Conservation (phyloP, 2,888 invertebrate species). For the Lathronympha strigana region DNA sequence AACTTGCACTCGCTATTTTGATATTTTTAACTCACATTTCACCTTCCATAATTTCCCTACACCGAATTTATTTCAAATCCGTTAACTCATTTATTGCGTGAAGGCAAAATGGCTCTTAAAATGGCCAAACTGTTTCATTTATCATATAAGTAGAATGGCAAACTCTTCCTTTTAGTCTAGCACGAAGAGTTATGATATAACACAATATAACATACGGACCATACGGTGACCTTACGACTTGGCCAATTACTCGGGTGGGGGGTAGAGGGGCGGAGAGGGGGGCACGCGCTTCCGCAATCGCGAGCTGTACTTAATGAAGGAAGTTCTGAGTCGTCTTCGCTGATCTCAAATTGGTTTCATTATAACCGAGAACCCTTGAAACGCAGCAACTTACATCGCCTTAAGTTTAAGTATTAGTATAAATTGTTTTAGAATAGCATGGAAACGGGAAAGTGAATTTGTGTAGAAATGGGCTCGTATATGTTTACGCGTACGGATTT, state of each 20-base stretch:
- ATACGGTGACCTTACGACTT: constrained; percentile 32
- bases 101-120: no score
- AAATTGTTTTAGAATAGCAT: not conserved
- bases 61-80: no score
- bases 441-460: not conserved
- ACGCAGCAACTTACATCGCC: not conserved
- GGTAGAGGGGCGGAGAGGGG: constrained; percentile 3
- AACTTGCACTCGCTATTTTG: no score
- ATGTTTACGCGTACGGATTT: no score
- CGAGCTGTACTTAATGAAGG: constrained; percentile 38
- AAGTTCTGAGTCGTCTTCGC: constrained; percentile 30
- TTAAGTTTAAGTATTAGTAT: not conserved
- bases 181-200: constrained; percentile 17
- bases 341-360: constrained; percentile 29
- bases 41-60: no score
- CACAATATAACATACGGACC: constrained; percentile 30
- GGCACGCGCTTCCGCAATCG: constrained; percentile 24
- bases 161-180: no score
- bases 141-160: no score
- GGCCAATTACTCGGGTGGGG: constrained; percentile 22
- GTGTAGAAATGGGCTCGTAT: not conserved
- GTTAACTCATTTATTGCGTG: no score
- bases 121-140: no score
- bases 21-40: no score
- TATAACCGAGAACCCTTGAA: constrained; percentile 19